These are phyloP conservation scores for Invenusta paracnida DNA, from an alignment of 2,888 invertebrate genomes.

Conservation along the genomic window DNA sequence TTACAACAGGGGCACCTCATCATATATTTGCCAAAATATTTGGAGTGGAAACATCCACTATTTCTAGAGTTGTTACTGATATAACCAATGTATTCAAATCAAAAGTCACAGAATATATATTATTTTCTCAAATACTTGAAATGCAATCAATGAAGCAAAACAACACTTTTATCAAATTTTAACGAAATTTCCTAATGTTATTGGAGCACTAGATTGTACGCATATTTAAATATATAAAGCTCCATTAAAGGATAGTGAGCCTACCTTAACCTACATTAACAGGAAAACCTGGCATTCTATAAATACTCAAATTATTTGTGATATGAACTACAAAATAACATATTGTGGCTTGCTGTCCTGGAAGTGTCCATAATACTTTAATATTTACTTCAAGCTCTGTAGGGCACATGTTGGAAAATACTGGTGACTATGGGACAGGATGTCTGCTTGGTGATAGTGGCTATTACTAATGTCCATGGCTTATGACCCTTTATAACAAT, in stretches of 20 bases:
- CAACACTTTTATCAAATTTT: constrained; percentile 1
- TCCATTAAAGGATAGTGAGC: constrained; percentile 27
- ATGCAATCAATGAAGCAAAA: background rate
- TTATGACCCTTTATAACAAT: too few relatives aligned
- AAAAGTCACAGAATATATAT: background rate
- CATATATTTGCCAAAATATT: constrained; percentile 25
- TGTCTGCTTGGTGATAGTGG: too few relatives aligned
- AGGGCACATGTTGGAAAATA: background rate
- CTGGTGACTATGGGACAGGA: background rate
- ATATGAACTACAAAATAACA: constrained; percentile 14
- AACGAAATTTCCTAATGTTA: constrained; percentile 22
- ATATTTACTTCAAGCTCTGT: constrained; percentile 2
- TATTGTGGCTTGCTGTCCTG: constrained; percentile 22
- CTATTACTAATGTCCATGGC: too few relatives aligned
- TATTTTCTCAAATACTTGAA: constrained; percentile 8
- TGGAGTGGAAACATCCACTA: constrained; percentile 14
- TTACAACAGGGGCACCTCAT: constrained; percentile 1
- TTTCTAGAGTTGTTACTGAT: constrained; percentile 4
- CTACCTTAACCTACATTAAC: background rate
- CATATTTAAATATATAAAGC: constrained; percentile 10
- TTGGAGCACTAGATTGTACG: background rate
- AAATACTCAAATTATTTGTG: constrained; percentile 26
- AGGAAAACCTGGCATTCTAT: constrained; percentile 17
- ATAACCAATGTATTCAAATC: background rate
- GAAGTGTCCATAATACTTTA: background rate